These are phyloP conservation scores for Prosapia bicincta DNA, from an alignment of 2,888 invertebrate genomes.

Conservation along the genomic window DNA sequence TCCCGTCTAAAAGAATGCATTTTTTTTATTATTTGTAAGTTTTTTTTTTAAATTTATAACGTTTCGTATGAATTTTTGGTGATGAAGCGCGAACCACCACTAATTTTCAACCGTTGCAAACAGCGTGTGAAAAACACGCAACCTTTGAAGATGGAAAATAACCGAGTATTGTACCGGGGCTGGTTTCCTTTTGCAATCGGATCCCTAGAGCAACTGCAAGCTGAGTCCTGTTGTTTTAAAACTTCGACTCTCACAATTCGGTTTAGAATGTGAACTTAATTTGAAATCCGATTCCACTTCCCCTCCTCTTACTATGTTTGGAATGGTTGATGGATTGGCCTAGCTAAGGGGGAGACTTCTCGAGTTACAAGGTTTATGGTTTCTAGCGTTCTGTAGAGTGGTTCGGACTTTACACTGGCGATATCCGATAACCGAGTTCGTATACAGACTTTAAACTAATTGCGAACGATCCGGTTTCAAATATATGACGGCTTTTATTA, in stretches of 20 bases:
- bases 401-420: background rate
- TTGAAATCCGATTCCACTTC: background rate
- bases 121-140: too few species aligned
- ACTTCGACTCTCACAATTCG: background rate
- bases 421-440: background rate
- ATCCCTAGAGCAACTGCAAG: background rate
- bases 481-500: background rate
- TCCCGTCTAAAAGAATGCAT: too few species aligned
- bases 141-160: too few species aligned
- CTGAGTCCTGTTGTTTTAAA: background rate
- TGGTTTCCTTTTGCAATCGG: background rate
- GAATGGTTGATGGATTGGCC: background rate
- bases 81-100: too few species aligned
- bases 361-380: background rate
- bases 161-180: background rate
- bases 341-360: background rate
- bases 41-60: too few species aligned
- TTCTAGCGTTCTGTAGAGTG: background rate
- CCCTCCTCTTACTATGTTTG: background rate
- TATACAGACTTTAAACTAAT: background rate
- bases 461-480: background rate
- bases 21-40: too few species aligned
- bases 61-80: too few species aligned
- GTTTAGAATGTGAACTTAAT: background rate
- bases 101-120: too few species aligned